Evolutionary conservation across 2,113 vertebrate genomes (phyloP).

Genomic region (Albula goreensis): DNA sequence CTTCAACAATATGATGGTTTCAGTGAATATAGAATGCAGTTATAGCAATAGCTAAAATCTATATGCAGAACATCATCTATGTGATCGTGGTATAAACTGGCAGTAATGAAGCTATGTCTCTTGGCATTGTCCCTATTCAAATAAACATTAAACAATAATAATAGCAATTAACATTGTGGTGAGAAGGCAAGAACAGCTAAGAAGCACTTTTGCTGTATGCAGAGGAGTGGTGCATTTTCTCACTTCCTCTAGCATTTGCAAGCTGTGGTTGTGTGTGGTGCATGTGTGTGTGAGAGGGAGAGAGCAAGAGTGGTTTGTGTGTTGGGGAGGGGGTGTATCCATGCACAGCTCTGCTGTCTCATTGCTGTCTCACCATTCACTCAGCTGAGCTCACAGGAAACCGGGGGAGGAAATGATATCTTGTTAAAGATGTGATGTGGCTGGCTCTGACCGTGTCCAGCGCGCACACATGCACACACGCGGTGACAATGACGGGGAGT

Average conservation of each 20-base stretch:
- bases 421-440: not conserved
- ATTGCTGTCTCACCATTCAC: not conserved
- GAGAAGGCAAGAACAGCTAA: slow-evolving; percentile 10
- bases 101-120: too few species aligned
- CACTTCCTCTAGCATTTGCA: slow-evolving; percentile 35
- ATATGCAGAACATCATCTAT: too few species aligned
- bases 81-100: too few species aligned
- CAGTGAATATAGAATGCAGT: too few species aligned
- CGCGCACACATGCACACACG: not conserved
- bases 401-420: slow-evolving; percentile 22
- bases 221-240: not conserved
- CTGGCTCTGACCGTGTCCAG: not conserved
- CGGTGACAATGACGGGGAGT: not conserved
- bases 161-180: not conserved
- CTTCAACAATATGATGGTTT: not conserved
- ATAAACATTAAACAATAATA: too few species aligned
- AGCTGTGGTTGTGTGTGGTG: not conserved
- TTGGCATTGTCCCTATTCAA: too few species aligned
- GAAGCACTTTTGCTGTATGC: slow-evolving; percentile 1
- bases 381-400: slow-evolving; percentile 21
- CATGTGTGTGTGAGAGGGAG: slow-evolving; percentile 17
- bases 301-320: slow-evolving; percentile 13
- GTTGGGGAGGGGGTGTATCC: slow-evolving; percentile 17
- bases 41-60: too few species aligned
- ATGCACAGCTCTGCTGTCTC: not conserved